A percentile compares a stretch with the other conserved stretches of the same genome.
These are phyloP conservation scores for Elmis aenea DNA, from an alignment of 2,888 invertebrate genomes.

Conservation along the genomic window DNA sequence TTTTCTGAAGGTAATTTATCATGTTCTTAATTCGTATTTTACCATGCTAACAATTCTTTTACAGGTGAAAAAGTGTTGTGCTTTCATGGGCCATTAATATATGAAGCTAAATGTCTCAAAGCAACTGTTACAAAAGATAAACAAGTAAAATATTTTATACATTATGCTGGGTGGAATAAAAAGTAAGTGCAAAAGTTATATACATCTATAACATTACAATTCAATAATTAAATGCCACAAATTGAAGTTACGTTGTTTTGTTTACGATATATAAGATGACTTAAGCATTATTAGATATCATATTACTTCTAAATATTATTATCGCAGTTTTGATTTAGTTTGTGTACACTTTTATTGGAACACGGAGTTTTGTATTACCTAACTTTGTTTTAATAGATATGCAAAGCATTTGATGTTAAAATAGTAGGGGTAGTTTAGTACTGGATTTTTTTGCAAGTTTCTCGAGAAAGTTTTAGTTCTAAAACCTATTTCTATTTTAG, in stretches of 20 bases:
- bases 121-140: constrained; percentile 78
- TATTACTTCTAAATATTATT: no score
- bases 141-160: constrained; percentile 85
- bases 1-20: constrained; percentile 64
- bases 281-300: no score
- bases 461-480: no score
- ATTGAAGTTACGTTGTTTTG: no score
- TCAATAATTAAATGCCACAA: neutral
- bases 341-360: no score
- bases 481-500: constrained; percentile 49
- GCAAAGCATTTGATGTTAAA: neutral
- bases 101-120: constrained; percentile 94
- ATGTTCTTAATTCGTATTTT: no score
- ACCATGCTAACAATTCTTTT: constrained; percentile 12
- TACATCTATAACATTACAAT: constrained; percentile 5
- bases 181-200: constrained; percentile 71
- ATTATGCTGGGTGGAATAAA: constrained; percentile 98
- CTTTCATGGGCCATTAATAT: constrained; percentile 92
- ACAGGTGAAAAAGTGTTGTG: constrained; percentile 86
- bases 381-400: no score
- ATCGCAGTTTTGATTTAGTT: no score
- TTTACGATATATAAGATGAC: no score
- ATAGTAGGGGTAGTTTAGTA: neutral
- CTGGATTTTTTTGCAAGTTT: neutral
- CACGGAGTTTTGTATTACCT: no score